Conservation (phyloP, 2,113 vertebrate genomes). For the Azemiops feae region DNA sequence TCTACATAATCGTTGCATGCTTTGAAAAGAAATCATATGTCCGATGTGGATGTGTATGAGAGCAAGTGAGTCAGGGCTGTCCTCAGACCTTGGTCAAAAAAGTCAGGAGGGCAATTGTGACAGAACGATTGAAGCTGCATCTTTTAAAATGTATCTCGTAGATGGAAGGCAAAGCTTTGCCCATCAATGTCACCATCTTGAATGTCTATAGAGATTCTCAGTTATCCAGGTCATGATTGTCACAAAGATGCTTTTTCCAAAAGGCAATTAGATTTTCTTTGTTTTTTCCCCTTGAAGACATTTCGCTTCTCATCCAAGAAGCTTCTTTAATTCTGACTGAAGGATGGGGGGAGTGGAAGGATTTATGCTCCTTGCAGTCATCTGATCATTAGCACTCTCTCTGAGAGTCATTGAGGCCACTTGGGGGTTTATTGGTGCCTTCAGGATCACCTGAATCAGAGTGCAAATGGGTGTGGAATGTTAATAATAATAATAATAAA, state of each 20-base stretch:
- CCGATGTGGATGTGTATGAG: background rate
- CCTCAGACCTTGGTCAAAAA: background rate
- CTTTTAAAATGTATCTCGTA: background rate
- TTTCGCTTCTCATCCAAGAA: background rate
- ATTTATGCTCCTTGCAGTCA: background rate
- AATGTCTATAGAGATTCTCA: background rate
- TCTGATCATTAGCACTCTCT: background rate
- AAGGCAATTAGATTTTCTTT: background rate
- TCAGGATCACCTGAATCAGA: background rate
- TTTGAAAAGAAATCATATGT: background rate
- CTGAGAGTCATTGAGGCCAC: background rate
- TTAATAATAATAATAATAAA: no score
- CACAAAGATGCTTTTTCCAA: background rate
- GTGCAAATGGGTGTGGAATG: background rate
- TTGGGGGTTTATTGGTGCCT: background rate
- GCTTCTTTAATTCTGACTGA: background rate
- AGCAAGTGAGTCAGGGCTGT: background rate
- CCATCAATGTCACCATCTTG: background rate
- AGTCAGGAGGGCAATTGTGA: background rate
- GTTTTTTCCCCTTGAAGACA: background rate
- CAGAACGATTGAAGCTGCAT: background rate
- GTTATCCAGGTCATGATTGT: background rate
- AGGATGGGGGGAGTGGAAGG: background rate
- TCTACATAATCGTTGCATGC: background rate
- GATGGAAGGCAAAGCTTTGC: background rate